Conservation (phyloP, 2,797 vertebrate genomes). For the Pangasius djambal region DNA sequence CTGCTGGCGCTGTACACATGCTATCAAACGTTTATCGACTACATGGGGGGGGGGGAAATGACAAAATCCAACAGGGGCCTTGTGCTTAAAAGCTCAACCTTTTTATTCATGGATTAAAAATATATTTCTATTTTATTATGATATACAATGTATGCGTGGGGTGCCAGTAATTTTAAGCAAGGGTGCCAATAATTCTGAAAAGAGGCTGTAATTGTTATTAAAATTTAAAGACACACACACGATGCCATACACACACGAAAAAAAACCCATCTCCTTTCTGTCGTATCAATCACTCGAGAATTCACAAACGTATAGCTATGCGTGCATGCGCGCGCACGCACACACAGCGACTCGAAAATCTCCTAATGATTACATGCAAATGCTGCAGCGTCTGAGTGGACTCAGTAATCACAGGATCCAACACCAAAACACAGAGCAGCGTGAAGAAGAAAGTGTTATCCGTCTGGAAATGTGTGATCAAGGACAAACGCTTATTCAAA, state of each 20-base stretch:
- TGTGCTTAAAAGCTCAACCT: not conserved
- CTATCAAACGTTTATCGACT: slow-evolving; percentile 1
- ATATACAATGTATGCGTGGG: not conserved
- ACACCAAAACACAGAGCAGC: not conserved
- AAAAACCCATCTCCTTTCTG: not conserved
- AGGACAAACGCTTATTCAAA: not conserved
- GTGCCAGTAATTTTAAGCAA: not conserved
- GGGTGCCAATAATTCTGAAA: not conserved
- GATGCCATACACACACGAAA: slow-evolving; percentile 1
- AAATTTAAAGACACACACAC: no score
- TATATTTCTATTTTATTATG: not conserved
- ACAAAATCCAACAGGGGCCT: not conserved
- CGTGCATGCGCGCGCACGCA: no score
- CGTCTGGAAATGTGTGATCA: not conserved
- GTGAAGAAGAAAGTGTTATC: not conserved
- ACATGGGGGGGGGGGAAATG: not conserved
- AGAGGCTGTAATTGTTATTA: not conserved
- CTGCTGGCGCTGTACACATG: slow-evolving; percentile 14
- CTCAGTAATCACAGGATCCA: slow-evolving; percentile 3
- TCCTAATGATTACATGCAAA: slow-evolving; percentile 14
- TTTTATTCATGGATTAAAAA: not conserved
- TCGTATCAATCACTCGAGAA: not conserved
- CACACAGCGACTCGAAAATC: not conserved
- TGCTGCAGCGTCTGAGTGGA: not conserved
- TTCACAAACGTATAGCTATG: no score